phyloP scores from a whole-genome alignment of 2,797 vertebrate genomes.

The Micrastur ruficollis region DNA sequence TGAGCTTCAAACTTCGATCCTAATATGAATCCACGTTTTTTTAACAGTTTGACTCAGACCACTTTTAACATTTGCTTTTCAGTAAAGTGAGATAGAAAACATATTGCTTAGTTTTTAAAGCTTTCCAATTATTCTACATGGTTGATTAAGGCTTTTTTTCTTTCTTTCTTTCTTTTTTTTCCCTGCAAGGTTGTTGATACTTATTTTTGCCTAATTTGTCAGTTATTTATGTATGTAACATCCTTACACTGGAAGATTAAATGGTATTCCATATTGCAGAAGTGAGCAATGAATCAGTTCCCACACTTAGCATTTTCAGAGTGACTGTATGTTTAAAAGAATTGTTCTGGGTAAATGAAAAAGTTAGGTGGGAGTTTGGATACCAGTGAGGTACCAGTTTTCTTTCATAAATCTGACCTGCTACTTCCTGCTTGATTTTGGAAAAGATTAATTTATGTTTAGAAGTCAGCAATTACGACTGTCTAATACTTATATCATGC shows the following conservation, averaged over 20 bases:
- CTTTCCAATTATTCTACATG: not conserved
- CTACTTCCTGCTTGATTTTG: not conserved
- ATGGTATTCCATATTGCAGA: not conserved
- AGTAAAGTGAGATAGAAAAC: not conserved
- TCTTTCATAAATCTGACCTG: not conserved
- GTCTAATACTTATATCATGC: not conserved
- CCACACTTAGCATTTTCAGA: not conserved
- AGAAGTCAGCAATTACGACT: not conserved
- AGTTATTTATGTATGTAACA: not conserved
- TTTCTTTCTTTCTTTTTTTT: not conserved
- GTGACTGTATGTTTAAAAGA: not conserved
- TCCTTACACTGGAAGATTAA: not conserved
- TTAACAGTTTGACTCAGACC: not conserved
- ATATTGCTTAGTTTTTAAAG: not conserved
- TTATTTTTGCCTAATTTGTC: conserved; percentile 11
- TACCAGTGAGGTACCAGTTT: not conserved
- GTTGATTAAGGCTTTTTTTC: not conserved
- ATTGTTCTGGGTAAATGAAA: not conserved
- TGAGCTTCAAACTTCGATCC: not conserved
- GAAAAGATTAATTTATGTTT: not conserved
- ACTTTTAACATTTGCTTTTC: not conserved
- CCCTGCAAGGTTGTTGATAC: not conserved
- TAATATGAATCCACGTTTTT: not conserved
- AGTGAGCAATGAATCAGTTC: not conserved
- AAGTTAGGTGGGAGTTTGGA: not conserved